Evolutionary conservation across 2,797 vertebrate genomes (phyloP).

Genomic region (Coregonus suidteri): DNA sequence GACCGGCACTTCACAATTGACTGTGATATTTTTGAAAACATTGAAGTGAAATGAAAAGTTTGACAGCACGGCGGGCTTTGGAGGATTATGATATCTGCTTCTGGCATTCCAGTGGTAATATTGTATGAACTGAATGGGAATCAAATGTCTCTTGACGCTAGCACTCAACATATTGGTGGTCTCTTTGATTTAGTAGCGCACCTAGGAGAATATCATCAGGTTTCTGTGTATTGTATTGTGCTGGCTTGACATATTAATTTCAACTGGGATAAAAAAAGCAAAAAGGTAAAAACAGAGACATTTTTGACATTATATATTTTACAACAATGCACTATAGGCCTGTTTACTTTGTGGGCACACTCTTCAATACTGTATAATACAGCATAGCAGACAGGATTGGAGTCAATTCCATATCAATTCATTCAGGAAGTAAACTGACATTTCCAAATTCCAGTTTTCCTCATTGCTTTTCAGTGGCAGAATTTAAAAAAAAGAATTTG

Average conservation of each 20-base stretch:
- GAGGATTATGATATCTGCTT: conserved; percentile 68
- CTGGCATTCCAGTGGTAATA: conserved; percentile 68
- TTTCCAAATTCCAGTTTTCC: neutral
- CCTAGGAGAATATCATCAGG: conserved; percentile 72
- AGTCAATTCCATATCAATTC: neutral
- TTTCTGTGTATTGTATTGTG: conserved; percentile 42
- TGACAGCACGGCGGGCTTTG: conserved; percentile 63
- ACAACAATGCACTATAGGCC: neutral
- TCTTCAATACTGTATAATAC: neutral
- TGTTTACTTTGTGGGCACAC: neutral
- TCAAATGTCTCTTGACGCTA: conserved; percentile 70
- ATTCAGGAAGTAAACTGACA: neutral
- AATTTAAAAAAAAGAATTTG: too few species aligned
- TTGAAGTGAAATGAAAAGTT: conserved; percentile 57
- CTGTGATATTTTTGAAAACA: conserved; percentile 57
- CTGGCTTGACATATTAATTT: conserved; percentile 71
- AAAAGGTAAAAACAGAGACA: conserved; percentile 22
- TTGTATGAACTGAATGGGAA: conserved; percentile 65
- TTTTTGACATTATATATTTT: conserved; percentile 37
- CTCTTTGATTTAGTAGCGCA: conserved; percentile 72
- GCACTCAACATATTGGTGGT: conserved; percentile 70
- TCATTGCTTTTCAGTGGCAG: too few species aligned
- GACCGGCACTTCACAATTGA: conserved; percentile 40
- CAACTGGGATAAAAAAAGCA: neutral
- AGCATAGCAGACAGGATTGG: neutral